Evolutionary conservation across 2,888 invertebrate genomes (phyloP), one percentile per base, ranked within the genome.

Genomic region (Heliconius aoede): DNA sequence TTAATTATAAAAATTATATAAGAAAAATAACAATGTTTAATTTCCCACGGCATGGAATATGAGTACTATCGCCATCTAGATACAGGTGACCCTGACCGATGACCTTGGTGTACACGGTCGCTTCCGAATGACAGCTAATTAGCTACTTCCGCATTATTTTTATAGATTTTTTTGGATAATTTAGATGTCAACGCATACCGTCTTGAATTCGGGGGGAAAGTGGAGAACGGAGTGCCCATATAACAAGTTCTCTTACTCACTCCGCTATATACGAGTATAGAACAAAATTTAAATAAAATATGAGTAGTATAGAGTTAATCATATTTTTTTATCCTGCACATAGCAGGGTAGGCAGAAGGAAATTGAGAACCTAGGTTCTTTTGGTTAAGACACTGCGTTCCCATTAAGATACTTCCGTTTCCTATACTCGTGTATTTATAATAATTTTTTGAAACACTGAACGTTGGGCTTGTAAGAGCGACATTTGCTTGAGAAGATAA

Each of bases 1-100:
- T 91, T 92, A 91, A 92, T 92, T 91, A 86, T 88, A 83, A 84
- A 86, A 89, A 90, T 91, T 89, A 90, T 87, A 87, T 89, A 88
- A 90, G 87, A 85, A 85, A 87, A 88, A 90, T 87, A 82, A 84
- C 85, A 91, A 90, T 91, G 91, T 89, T 75, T 85, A 78, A 79
- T 79, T 85, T 92, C 92, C 89, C 92, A 92, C 92, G 90, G 90
- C 86, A 86, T 87, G 85, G 90, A 90, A 88, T 90, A 88, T 86
- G 90, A 88, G 85, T 24, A 28, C 83, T 82, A 83, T 69, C 40
- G 69, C 85, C 90, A 91, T 92, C 92, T 87, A 86, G 87, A 88
- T 88, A 85, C 85, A 80, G 87, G 86, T 89, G 91, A 90, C 91
- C 93, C 91, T 86, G 77, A 73, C 24, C 55, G 32, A 46, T 72